Evolutionary conservation across 2,888 invertebrate genomes (phyloP), one percentile per base, ranked within the genome.

Genomic region (Fragum sueziense): DNA sequence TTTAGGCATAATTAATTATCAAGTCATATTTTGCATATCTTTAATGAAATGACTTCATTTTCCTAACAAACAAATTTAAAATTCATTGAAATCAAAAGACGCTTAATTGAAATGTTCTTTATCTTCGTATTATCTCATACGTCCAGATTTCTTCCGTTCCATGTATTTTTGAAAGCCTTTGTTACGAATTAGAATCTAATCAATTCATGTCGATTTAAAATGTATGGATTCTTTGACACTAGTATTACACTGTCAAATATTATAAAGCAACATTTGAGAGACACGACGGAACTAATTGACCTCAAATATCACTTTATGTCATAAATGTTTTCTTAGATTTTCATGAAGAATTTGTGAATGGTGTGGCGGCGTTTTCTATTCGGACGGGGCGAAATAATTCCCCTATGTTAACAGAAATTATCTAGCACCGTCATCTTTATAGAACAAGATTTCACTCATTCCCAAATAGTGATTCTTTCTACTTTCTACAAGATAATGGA

Each of bases 221-320:
- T 61, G 31, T 61, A 61, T 61, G 33, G 61, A 61, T 17, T 61
- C 33, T 61, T 14, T 61, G 61, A 61, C 61, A 61, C 61, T 61
- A 47, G n/a, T 47, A 47, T 47, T 20, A 47, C 47, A 9, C 47
- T 47, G 47, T 47, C 47, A 47, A 47, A 47, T n/a, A 47, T 4
- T 47, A 47, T 47, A 14, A 47, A 47, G 17, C n/a, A 47, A 47
- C 47, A 47, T 47, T 47, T 47, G 17, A 47, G 47, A 47, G 47
- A 47, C n/a, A 47, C 47, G n/a, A 47, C 14, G 20, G 47, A 47
- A 47, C 47, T 14, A 20, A 2, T 47, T 47, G 17, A 47, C 47
- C 47, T 47, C n/a, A n/a, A n/a, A n/a, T n/a, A n/a, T n/a, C n/a
- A n/a, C n/a, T n/a, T n/a, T n/a, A n/a, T n/a, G n/a, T n/a, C n/a